Conservation (phyloP, 2,888 invertebrate genomes). For the Drosophila ezoana region DNA sequence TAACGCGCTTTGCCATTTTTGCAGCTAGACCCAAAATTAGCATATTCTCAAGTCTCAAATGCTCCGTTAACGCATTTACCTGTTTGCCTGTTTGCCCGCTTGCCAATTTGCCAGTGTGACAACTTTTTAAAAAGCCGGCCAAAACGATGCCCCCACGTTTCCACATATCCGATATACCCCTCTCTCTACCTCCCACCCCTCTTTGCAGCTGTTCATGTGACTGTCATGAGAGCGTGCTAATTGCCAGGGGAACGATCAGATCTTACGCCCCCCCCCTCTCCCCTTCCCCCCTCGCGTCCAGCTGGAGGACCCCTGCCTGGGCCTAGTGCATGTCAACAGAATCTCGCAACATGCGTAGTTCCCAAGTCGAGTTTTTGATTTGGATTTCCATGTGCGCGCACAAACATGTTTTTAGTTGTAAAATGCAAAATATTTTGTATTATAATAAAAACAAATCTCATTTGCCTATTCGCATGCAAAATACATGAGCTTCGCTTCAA, state of each 20-base stretch:
- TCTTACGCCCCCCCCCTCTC: neutral
- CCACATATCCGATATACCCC: neutral
- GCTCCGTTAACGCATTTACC: slow-evolving; percentile 23
- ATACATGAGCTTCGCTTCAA: slow-evolving; percentile 7
- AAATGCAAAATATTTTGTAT: slow-evolving; percentile 29
- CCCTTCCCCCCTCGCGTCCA: neutral
- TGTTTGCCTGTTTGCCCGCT: slow-evolving; percentile 14
- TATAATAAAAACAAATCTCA: neutral
- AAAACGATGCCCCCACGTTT: slow-evolving; percentile 16
- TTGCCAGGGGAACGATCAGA: slow-evolving; percentile 2
- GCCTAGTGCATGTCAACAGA: slow-evolving; percentile 14
- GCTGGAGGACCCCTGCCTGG: neutral
- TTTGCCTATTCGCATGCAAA: slow-evolving; percentile 5
- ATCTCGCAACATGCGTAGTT: neutral
- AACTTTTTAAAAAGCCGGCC: slow-evolving; percentile 18
- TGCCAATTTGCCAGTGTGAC: slow-evolving; percentile 48
- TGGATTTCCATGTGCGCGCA: neutral
- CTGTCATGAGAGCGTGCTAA: slow-evolving; percentile 62
- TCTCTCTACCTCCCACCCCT: too few relatives aligned
- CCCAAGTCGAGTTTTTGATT: slow-evolving; percentile 1
- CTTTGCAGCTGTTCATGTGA: slow-evolving; percentile 51
- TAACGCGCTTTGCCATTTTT: slow-evolving; percentile 33
- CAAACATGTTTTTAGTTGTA: slow-evolving; percentile 31
- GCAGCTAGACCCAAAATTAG: slow-evolving; percentile 12
- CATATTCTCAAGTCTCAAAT: slow-evolving; percentile 70